Base-by-base conservation (phyloP, 1,140 invertebrate genomes). In the Campoletis sonorensis region DNA sequence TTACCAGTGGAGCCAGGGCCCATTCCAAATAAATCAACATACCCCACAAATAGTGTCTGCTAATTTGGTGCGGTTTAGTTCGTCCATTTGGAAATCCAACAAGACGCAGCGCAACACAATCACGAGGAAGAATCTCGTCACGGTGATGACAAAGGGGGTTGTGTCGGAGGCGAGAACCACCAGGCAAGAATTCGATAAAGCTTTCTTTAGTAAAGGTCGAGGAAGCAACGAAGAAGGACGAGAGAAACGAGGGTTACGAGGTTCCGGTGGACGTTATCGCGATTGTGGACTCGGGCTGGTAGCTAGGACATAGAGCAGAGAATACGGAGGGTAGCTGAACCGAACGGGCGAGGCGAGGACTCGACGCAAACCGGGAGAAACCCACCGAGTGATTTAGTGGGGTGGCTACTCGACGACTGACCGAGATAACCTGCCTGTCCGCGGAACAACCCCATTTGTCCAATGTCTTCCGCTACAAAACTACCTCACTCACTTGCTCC, bases 381-480 rank as follows among this genome's bases (percentile, higher is more conserved):
- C 85, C 79, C 54, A n/a, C 4, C 80, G 85, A 88, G 88, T 90
- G 89, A 90, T 89, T 90, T 90, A 90, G 87, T 89, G 84, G 87
- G 89, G 87, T 89, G 87, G 86, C 85, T 84, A 89, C 88, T 89
- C 87, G 88, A 89, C 89, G 87, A 88, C 85, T 89, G 88, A 88
- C 88, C 89, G 88, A 89, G 89, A 90, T 90, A 90, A 90, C 89
- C 87, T 86, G 86, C 84, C 88, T 89, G 89, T 90, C 88, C 85
- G 83, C 89, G 89, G 88, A 90, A 90, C 89, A 90, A 90, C 86
- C 89, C 89, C 89, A 90, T 90, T 90, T 90, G 89, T 90, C 89
- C 86, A 82, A 86, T 86, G 88, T 89, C 88, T 90, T 90, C 89
- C 89, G 89, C 85, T 89, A 90, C 88, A 89, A 89, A 90, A 90